These are phyloP conservation scores for Ahaetulla prasina DNA, from an alignment of 2,113 vertebrate species.

Conservation along the genomic window DNA sequence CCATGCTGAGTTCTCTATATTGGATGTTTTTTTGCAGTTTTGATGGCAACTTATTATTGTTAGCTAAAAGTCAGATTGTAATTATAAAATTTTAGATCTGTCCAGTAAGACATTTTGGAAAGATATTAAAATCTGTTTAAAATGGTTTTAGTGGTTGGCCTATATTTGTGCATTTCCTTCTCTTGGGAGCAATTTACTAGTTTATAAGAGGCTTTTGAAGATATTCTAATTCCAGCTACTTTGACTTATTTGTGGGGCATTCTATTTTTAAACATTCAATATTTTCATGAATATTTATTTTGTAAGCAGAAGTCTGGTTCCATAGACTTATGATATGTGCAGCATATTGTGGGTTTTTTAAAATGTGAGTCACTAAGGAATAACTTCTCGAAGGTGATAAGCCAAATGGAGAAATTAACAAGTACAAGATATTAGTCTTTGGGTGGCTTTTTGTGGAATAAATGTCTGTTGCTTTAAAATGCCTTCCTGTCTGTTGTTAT, in stretches of 20 bases:
- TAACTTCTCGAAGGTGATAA: not conserved
- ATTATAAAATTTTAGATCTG: not conserved
- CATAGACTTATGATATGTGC: not conserved
- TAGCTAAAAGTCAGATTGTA: not conserved
- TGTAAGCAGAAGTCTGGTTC: not conserved
- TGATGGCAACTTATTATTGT: not conserved
- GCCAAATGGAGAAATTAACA: not conserved
- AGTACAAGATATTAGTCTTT: slow-evolving; percentile 31
- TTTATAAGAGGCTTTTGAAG: not conserved
- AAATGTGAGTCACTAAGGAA: not conserved
- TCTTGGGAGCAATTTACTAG: not conserved
- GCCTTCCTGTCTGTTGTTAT: slow-evolving; percentile 25
- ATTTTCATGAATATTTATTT: not conserved
- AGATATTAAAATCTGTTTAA: not conserved
- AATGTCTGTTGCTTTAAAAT: slow-evolving; percentile 10
- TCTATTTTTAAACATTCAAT: not conserved
- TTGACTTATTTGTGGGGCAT: not conserved
- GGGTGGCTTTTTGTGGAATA: slow-evolving; percentile 4
- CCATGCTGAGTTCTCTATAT: not conserved
- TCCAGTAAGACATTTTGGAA: not conserved
- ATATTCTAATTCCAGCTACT: not conserved
- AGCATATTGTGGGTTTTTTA: not conserved
- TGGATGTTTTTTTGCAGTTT: not conserved
- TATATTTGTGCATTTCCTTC: not conserved
- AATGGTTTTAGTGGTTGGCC: not conserved